Percentiles rank a stretch among this genome's conserved stretches.
These are phyloP conservation scores for Palythoa caribaeorum DNA, from an alignment of 92 coral and sea anemone genomes.

Conservation along the genomic window DNA sequence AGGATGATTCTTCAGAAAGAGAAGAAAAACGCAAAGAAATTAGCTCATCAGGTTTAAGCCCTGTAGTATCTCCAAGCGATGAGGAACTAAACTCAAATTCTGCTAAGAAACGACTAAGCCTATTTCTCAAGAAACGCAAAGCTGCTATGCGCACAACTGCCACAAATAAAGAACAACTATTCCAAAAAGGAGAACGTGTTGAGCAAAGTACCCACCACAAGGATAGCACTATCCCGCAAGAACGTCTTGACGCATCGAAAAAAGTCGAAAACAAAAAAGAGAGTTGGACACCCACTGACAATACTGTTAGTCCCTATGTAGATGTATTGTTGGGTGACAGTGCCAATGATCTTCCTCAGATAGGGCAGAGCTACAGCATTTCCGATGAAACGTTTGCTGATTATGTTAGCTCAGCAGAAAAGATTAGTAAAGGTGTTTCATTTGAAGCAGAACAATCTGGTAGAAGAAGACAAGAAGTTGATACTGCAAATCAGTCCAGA, in stretches of 20 bases:
- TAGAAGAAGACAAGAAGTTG: background rate
- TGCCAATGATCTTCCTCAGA: background rate
- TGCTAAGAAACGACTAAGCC: background rate
- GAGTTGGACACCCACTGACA: background rate
- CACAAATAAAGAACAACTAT: background rate
- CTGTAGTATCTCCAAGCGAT: background rate
- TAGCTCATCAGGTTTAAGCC: background rate
- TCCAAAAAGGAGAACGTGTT: background rate
- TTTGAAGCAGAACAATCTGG: background rate
- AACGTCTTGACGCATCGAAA: no score
- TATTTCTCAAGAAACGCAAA: background rate
- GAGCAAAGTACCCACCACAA: background rate
- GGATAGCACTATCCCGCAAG: background rate
- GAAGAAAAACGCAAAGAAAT: conserved; percentile 3
- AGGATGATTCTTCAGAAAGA: background rate
- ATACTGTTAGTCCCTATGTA: background rate
- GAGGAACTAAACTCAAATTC: background rate
- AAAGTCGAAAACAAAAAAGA: background rate
- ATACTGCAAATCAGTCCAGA: background rate
- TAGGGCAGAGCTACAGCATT: conserved; percentile 21
- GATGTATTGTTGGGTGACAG: background rate
- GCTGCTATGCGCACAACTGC: background rate
- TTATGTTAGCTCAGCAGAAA: background rate
- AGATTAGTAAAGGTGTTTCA: background rate
- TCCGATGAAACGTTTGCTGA: conserved; percentile 19